Evolutionary conservation across 2,113 vertebrate species (phyloP), one percentile per base, ranked within the genome.

Genomic region (Pipa parva): DNA sequence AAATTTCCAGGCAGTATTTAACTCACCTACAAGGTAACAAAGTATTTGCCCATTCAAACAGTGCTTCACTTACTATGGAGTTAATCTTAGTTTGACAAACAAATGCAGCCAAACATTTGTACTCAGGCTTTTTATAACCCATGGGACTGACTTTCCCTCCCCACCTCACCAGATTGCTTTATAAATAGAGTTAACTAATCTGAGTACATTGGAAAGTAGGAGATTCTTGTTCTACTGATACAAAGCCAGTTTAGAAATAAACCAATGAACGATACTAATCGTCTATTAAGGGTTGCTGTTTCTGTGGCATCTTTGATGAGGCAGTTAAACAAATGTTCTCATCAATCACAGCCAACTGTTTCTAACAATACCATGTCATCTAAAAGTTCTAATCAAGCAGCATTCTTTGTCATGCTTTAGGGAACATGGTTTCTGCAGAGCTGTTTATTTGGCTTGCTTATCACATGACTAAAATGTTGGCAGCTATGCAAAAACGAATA

Each of bases 231-330:
- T 52, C 31, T 24, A 18, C 45, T 54, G 57, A 54, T 24, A 54
- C 18, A 36, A 31, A 39, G 46, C 58, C 48, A 60, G 33, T 60
- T 70, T 61, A 61, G 57, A 61, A 61, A 61, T 60, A 54, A 54
- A 13, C 39, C 31, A 50, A 70, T 70, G 36, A 54, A 70, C 29
- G 60, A 45, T 29, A 52, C 57, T 45, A 45, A 70, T 42, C 21
- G 45, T 59, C 59, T 70, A 61, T 63, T 70, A 70, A 31, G 66
- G 57, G 45, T 70, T 48, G 54, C 24, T 37, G 45, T 59, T 46
- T 39, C 29, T 31, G 45, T 50, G 52, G 45, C 33, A 60, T 54
- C 46, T 60, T 24, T 59, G 63, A 67, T 54, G 58, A 58, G 39
- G 39, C 63, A 49, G 26, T 59, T 31, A 26, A 61, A 28, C 49